A percentile compares a stretch with the other conserved stretches of the same genome.
phyloP scores from a whole-genome alignment of 2,888 invertebrate genomes.

The Ashinkailepas kermadecensis region DNA sequence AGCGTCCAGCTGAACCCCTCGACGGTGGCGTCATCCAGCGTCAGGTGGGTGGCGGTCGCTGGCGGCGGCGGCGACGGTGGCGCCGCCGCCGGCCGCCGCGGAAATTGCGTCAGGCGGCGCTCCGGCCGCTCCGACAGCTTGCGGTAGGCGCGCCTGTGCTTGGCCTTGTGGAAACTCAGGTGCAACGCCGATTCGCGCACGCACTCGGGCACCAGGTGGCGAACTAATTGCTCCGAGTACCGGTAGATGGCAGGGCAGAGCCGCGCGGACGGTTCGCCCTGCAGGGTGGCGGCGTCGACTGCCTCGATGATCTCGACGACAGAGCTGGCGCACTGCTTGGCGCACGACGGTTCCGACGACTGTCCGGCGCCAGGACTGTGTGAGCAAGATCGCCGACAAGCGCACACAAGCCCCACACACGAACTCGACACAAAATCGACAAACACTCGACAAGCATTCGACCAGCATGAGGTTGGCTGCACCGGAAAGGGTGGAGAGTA shows the following conservation, averaged over 20 bases:
- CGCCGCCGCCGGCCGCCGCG: constrained; percentile 9
- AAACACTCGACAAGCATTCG: not conserved
- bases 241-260: constrained; percentile 4
- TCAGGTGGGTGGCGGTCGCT: constrained; percentile 4
- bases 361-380: not conserved
- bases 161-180: constrained; percentile 21
- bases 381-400: too few relatives aligned
- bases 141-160: constrained; percentile 25
- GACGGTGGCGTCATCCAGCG: constrained; percentile 30
- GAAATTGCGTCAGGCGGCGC: not conserved
- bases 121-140: constrained; percentile 25
- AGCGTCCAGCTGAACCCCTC: constrained; percentile 31
- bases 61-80: constrained; percentile 25
- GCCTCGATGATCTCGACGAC: constrained; percentile 25
- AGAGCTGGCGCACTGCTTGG: constrained; percentile 30
- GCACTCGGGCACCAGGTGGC: not conserved
- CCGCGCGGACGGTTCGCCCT: not conserved
- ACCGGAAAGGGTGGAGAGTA: not conserved
- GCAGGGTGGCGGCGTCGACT: constrained; percentile 26
- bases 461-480: not conserved
- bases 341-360: constrained; percentile 27
- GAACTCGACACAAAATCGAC: not conserved
- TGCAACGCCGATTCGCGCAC: constrained; percentile 22
- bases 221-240: not conserved
- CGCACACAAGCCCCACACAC: not conserved